Conservation (phyloP, 1,140 invertebrate genomes). For the Amyelois transitella region DNA sequence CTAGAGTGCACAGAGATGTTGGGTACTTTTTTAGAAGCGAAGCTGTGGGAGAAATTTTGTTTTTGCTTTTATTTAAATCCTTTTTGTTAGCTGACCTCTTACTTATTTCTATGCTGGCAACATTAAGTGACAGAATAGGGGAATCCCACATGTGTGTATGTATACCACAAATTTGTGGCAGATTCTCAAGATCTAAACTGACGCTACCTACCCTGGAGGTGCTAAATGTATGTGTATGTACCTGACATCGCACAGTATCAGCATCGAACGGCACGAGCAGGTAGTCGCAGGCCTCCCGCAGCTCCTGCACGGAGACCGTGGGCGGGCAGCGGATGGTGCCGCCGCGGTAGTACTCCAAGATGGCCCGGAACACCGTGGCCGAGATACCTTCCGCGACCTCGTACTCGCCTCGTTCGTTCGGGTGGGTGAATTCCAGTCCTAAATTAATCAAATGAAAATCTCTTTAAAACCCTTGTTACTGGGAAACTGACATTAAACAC, state of each 20-base stretch:
- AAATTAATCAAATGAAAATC: neutral
- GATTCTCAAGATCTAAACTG: too few relatives aligned
- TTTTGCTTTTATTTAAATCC: too few relatives aligned
- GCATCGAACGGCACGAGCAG: slow-evolving; percentile 98
- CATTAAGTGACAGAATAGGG: neutral
- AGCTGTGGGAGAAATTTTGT: neutral
- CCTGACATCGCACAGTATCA: slow-evolving; percentile 91
- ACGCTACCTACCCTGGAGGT: neutral
- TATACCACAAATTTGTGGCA: too few relatives aligned
- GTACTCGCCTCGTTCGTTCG: slow-evolving; percentile 97
- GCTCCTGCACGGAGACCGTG: slow-evolving; percentile 82
- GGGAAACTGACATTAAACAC: too few relatives aligned
- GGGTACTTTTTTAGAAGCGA: neutral
- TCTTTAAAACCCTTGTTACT: too few relatives aligned
- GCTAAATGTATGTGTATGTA: slow-evolving; percentile 9
- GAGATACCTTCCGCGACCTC: slow-evolving; percentile 99
- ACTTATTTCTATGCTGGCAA: too few relatives aligned
- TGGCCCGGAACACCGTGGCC: slow-evolving; percentile 94
- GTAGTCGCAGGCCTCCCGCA: slow-evolving; percentile 99
- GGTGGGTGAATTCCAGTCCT: slow-evolving; percentile 90
- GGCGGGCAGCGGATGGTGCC: slow-evolving; percentile 91
- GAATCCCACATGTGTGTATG: too few relatives aligned
- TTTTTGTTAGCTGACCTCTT: too few relatives aligned
- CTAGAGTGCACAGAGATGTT: neutral
- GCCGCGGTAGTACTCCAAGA: slow-evolving; percentile 96